Base-by-base conservation (phyloP, 1,140 invertebrate genomes). In the Tetragnatha versicolor region DNA sequence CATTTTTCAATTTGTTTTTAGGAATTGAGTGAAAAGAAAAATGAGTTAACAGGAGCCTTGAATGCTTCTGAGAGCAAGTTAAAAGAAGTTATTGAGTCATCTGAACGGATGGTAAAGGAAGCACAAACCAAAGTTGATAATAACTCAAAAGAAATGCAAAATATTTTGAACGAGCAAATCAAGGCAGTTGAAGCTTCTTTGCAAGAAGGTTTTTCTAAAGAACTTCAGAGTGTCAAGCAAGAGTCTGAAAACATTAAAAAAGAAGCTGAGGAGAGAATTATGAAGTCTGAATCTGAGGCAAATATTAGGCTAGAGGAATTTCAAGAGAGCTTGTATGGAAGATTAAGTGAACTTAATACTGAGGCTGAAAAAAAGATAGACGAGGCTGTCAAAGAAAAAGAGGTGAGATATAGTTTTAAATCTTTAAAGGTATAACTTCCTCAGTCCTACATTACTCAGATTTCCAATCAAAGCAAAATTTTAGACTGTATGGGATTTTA, bases 71-170 rank as follows among this genome's bases (percentile, higher is more conserved):
- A 79, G 37, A n/a, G 22, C 7, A 69, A 69, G 27, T 7, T 79
- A 17, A 27, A 69, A 37, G 76, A 61, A 25, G 55, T 70, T 20
- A 42, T 69, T 14, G 49, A 60, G 47, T 33, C 37, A 12, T 27
- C 51, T 49, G 76, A 79, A 29, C n/a, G 14, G 14, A 79, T 69
- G 39, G 65, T 79, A 20, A 51, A 79, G 42, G 76, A 79, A 70
- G 53, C 65, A 35, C 39, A 79, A 37, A 70, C 37, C 1, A 69
- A 60, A 37, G 37, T 42, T 27, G 65, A 58, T 37, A 66, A 68
- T 3, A 47, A 17, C 12, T 55, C 63, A 6, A 69, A 79, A 60
- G 66, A 69, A 14, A 70, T 70, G 37, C 76, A 79, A 51, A 61
- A 69, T 49, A 29, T 27, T 22, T 37, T 69, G 7, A 69, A 61